phyloP scores from a whole-genome alignment of 2,113 vertebrate species.

The Lontra canadensis region DNA sequence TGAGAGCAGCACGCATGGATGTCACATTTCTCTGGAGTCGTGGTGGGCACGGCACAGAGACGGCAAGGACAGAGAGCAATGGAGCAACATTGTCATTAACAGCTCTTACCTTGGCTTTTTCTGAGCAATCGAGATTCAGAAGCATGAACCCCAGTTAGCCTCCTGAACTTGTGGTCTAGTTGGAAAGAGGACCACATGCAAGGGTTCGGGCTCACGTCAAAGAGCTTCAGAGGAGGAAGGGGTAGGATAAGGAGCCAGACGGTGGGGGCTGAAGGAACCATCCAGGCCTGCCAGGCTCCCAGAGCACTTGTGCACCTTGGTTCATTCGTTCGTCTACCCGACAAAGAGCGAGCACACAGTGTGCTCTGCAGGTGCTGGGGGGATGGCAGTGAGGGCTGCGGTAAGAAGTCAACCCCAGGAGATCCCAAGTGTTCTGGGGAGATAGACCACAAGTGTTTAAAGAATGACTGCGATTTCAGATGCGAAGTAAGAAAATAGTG shows the following conservation, averaged over 20 bases:
- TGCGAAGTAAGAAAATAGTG: background rate
- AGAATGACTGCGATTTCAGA: background rate
- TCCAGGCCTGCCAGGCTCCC: fast-evolving
- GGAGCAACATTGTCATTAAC: too few species aligned
- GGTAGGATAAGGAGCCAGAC: background rate
- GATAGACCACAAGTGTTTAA: background rate
- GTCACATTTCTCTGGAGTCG: fast-evolving
- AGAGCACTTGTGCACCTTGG: fast-evolving
- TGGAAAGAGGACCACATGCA: background rate
- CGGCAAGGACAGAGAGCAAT: fast-evolving
- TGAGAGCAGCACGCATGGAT: fast-evolving
- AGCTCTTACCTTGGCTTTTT: background rate
- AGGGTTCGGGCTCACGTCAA: background rate
- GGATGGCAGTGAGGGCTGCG: fast-evolving
- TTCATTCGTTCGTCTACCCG: fast-evolving
- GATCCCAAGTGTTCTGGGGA: background rate
- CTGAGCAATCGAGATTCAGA: background rate
- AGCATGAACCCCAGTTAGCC: too few species aligned
- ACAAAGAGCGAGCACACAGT: fast-evolving
- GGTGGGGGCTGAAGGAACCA: fast-evolving
- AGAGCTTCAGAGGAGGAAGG: background rate
- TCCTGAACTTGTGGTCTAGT: fast-evolving
- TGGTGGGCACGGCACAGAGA: fast-evolving
- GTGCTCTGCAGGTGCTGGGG: fast-evolving
- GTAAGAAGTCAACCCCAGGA: background rate